A percentile compares a stretch with the other conserved stretches of the same genome.
Evolutionary conservation across 2,113 vertebrate genomes (phyloP).

Genomic region (Sciurus niger): DNA sequence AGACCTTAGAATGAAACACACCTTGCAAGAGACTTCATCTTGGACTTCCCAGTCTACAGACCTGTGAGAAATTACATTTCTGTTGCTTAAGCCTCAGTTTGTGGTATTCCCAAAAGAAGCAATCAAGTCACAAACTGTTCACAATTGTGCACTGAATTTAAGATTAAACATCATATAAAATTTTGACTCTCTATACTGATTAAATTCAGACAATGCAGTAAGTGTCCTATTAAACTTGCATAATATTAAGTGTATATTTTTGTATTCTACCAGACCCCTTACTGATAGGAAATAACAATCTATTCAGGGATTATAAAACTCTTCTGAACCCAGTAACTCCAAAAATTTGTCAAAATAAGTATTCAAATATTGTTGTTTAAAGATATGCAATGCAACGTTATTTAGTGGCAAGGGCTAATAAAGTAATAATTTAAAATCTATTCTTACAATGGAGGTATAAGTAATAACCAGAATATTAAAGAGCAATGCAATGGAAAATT

Average conservation of each 20-base stretch:
- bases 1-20: neutral
- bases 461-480: slow-evolving; percentile 11
- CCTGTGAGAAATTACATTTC: neutral
- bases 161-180: neutral
- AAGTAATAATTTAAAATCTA: neutral
- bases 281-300: neutral
- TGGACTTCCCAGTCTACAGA: neutral
- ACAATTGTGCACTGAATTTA: neutral
- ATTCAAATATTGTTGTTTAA: slow-evolving; percentile 8
- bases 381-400: neutral
- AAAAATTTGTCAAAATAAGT: slow-evolving; percentile 1
- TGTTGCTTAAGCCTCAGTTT: neutral
- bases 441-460: neutral
- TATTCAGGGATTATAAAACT: neutral
- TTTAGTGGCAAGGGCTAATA: neutral
- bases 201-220: slow-evolving; percentile 20
- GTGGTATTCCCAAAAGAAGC: neutral
- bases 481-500: neutral
- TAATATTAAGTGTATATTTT: neutral
- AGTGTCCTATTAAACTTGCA: neutral
- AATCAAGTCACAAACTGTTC: neutral
- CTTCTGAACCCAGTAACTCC: neutral
- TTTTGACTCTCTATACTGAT: slow-evolving; percentile 7
- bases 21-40: neutral
- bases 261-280: neutral